phyloP scores from a whole-genome alignment of 2,113 vertebrate species.

The Beaufortia kweichowensis region DNA sequence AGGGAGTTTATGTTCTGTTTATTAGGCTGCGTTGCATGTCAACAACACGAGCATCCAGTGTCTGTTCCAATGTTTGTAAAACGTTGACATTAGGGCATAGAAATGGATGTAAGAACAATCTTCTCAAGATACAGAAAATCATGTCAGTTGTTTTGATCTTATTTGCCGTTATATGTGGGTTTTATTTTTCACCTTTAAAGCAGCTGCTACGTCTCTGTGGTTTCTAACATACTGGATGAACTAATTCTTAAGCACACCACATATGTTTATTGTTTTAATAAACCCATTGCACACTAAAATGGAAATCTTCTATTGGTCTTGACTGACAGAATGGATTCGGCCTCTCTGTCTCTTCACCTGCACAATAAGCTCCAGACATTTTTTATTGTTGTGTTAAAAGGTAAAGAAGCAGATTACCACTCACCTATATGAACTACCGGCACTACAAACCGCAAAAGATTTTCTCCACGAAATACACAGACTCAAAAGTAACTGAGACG shows the following conservation, averaged over 20 bases:
- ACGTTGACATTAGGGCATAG: neutral
- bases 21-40: slow-evolving; percentile 29
- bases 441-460: slow-evolving; percentile 35
- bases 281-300: neutral
- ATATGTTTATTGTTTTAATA: neutral
- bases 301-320: slow-evolving; percentile 3
- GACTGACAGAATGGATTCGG: slow-evolving; percentile 2
- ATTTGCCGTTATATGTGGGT: too few relatives aligned
- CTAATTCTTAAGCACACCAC: too few relatives aligned
- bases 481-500: slow-evolving; percentile 61
- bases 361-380: neutral
- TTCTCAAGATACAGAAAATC: neutral
- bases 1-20: slow-evolving; percentile 37
- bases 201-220: too few relatives aligned
- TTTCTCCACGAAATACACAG: slow-evolving; percentile 23
- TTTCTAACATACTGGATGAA: too few relatives aligned
- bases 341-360: slow-evolving; percentile 8
- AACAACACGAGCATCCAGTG: neutral
- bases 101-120: neutral
- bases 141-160: too few relatives aligned
- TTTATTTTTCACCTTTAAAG: too few relatives aligned
- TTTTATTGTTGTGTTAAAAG: slow-evolving; percentile 31
- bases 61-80: neutral
- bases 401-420: slow-evolving; percentile 33
- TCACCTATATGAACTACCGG: slow-evolving; percentile 28